Evolutionary conservation across 2,888 invertebrate species (phyloP).

Genomic region (Leptopterna dolabrata): DNA sequence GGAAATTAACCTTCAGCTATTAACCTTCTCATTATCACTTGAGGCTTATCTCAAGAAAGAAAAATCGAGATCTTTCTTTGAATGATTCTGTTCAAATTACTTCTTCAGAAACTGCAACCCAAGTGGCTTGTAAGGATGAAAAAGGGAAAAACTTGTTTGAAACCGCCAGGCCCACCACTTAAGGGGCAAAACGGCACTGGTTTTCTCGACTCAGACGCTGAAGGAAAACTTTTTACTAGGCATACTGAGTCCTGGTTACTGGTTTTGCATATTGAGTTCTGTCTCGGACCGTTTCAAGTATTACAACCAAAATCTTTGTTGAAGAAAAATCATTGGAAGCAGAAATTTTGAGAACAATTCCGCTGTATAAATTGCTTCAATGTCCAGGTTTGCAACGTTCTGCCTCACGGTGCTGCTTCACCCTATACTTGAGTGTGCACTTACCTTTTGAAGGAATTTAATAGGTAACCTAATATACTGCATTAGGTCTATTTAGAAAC

Average conservation of each 20-base stretch:
- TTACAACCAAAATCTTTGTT: too few species aligned
- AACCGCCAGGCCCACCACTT: neutral
- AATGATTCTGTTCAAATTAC: neutral
- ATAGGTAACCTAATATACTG: neutral
- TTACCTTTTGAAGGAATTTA: neutral
- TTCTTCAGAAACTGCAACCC: neutral
- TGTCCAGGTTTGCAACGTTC: too few species aligned
- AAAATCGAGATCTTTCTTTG: neutral
- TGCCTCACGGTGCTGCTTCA: too few species aligned
- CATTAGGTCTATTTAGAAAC: slow-evolving; percentile 18
- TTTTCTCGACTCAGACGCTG: neutral
- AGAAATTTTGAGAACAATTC: too few species aligned
- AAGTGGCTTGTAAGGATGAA: neutral
- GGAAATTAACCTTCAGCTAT: neutral
- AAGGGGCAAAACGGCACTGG: neutral
- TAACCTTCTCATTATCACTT: neutral
- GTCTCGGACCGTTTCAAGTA: too few species aligned
- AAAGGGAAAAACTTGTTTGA: slow-evolving; percentile 5
- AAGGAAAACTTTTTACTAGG: neutral
- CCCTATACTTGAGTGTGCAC: too few species aligned
- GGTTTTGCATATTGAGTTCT: too few species aligned
- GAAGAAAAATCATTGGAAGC: too few species aligned
- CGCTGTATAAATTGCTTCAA: too few species aligned
- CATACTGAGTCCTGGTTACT: too few species aligned
- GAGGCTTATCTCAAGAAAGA: neutral